Percentiles rank a stretch among this genome's conserved stretches.
These are phyloP conservation scores for Tauraco erythrolophus DNA, from an alignment of 2,113 vertebrate species.

Conservation along the genomic window DNA sequence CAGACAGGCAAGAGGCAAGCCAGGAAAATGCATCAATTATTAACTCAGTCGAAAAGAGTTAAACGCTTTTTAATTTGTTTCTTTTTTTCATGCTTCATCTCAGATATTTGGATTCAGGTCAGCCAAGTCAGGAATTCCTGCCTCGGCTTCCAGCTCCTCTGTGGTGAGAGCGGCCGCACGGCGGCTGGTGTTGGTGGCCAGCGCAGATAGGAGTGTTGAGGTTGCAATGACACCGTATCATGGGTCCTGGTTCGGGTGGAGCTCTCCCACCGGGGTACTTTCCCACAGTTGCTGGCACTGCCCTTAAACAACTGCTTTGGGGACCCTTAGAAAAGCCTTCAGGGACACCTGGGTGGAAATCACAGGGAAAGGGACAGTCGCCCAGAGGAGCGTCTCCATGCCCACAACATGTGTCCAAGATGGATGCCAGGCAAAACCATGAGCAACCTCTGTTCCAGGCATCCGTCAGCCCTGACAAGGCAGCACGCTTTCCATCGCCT, in stretches of 20 bases:
- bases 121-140: not conserved
- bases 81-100: not conserved
- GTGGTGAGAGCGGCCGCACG: not conserved
- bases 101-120: not conserved
- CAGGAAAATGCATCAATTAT: not conserved
- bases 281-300: not conserved
- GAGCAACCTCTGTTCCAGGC: not conserved
- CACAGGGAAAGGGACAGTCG: not conserved
- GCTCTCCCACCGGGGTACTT: not conserved
- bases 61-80: not conserved
- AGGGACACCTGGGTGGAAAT: fast-evolving
- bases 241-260: not conserved
- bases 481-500: not conserved
- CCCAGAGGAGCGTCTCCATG: not conserved
- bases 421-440: not conserved
- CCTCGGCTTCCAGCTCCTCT: not conserved
- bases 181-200: fast-evolving
- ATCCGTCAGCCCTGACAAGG: not conserved
- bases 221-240: fast-evolving
- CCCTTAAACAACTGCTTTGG: not conserved
- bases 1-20: not conserved
- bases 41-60: not conserved
- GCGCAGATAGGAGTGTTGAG: fast-evolving
- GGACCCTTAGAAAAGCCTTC: not conserved
- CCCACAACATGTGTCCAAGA: not conserved